A percentile compares a stretch with the other conserved stretches of the same genome.
These are phyloP conservation scores for Formica selysi DNA, from an alignment of 1,140 invertebrate species.

Conservation along the genomic window DNA sequence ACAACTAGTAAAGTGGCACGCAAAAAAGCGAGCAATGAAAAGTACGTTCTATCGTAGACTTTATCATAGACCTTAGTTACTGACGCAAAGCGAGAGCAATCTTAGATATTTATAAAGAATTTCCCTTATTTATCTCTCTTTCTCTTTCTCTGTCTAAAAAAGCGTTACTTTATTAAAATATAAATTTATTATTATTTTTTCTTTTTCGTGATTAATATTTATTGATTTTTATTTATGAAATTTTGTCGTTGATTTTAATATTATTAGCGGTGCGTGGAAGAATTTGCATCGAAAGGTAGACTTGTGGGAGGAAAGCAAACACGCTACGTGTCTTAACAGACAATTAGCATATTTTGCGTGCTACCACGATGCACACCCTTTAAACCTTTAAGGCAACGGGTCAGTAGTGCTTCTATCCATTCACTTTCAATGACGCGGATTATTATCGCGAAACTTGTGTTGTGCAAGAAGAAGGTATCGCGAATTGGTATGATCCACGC, in stretches of 20 bases:
- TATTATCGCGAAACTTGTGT: conserved; percentile 68
- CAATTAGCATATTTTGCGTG: conserved; percentile 43
- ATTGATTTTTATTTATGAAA: neutral
- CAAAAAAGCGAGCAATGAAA: neutral
- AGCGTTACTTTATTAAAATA: neutral
- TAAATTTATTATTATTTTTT: neutral
- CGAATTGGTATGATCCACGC: conserved; percentile 54
- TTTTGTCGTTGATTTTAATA: neutral
- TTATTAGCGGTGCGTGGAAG: neutral
- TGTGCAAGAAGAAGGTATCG: conserved; percentile 74
- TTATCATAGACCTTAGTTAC: neutral
- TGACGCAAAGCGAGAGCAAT: neutral
- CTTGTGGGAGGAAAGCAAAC: conserved; percentile 6
- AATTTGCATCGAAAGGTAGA: conserved; percentile 4
- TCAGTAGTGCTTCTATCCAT: conserved; percentile 56
- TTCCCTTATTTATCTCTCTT: neutral
- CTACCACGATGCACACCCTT: conserved; percentile 54
- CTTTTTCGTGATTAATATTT: neutral
- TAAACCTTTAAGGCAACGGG: conserved; percentile 48
- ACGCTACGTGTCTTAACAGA: neutral
- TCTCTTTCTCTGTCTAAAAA: neutral
- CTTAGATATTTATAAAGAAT: conserved; percentile 6
- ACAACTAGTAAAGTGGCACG: neutral
- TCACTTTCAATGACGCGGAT: conserved; percentile 78
- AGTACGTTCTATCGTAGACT: neutral